These are phyloP conservation scores for Daboia siamensis DNA, from an alignment of 2,113 vertebrate genomes.

Conservation along the genomic window DNA sequence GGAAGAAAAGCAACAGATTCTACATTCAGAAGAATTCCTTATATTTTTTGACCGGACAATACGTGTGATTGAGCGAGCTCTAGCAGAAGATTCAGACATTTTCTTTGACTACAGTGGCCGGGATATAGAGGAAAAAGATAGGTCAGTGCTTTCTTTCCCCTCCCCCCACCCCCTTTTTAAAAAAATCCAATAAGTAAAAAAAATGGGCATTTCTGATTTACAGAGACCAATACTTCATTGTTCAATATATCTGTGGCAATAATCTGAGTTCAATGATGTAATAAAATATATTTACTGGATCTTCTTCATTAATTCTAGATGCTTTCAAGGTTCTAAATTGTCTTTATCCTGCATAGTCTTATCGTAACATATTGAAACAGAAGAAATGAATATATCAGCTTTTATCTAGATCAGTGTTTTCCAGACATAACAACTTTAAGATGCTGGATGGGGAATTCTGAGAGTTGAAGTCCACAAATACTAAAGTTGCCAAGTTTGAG, in stretches of 20 bases:
- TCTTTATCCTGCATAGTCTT: neutral
- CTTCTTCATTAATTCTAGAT: conserved; percentile 2
- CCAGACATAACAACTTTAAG: neutral
- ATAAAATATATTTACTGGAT: conserved; percentile 19
- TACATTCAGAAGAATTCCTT: conserved; percentile 95
- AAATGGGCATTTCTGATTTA: neutral
- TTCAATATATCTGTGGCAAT: neutral
- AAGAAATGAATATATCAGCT: neutral
- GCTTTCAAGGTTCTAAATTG: too few relatives aligned
- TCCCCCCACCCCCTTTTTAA: neutral
- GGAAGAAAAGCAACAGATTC: conserved; percentile 94
- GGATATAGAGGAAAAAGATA: conserved; percentile 92
- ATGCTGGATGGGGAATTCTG: neutral
- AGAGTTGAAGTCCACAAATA: neutral
- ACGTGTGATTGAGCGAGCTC: conserved; percentile 90
- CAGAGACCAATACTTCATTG: conserved; percentile 15
- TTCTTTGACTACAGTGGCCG: conserved; percentile 95
- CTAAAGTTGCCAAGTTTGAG: neutral
- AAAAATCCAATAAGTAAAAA: neutral
- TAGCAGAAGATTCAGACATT: conserved; percentile 91
- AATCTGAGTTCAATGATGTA: neutral
- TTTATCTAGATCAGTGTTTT: neutral
- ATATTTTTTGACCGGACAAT: conserved; percentile 96
- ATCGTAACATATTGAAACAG: neutral
- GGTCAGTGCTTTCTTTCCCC: conserved; percentile 72